phyloP scores from a whole-genome alignment of 2,888 invertebrate genomes.

The Cantharis rufa region DNA sequence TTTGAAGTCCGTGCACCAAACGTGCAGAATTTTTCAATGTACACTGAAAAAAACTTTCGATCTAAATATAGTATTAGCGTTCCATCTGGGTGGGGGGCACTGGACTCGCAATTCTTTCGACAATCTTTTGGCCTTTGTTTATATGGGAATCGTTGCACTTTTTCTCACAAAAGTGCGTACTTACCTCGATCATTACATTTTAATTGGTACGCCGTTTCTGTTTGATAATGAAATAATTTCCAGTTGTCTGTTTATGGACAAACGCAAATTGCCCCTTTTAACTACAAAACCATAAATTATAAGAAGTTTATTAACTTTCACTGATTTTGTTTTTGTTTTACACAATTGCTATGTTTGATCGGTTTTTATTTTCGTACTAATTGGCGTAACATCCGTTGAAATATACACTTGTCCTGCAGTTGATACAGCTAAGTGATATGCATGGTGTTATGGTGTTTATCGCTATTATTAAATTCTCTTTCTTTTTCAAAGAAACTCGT shows the following conservation, averaged over 20 bases:
- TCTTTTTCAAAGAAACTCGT: not conserved
- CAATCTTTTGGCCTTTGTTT: not conserved
- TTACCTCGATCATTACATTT: not conserved
- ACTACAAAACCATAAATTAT: not conserved
- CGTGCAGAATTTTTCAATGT: not conserved
- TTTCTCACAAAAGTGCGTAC: not conserved
- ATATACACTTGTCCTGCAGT: not conserved
- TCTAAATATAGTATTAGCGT: not conserved
- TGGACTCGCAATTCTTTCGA: not conserved
- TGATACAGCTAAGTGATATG: not conserved
- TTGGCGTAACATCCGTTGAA: not conserved
- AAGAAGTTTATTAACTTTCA: not conserved
- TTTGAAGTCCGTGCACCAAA: not conserved
- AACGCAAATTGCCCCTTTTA: not conserved
- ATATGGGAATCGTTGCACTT: not conserved
- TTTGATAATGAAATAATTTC: not conserved
- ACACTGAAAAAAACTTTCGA: not conserved
- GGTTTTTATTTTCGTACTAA: not conserved
- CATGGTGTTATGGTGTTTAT: not conserved
- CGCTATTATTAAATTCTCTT: not conserved
- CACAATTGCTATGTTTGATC: not conserved
- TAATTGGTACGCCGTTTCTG: not conserved
- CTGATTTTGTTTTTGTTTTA: not conserved
- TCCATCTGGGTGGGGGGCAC: too few relatives aligned
- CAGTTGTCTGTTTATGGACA: not conserved